phyloP scores from a whole-genome alignment of 2,888 invertebrate genomes.

The Apamea monoglypha region DNA sequence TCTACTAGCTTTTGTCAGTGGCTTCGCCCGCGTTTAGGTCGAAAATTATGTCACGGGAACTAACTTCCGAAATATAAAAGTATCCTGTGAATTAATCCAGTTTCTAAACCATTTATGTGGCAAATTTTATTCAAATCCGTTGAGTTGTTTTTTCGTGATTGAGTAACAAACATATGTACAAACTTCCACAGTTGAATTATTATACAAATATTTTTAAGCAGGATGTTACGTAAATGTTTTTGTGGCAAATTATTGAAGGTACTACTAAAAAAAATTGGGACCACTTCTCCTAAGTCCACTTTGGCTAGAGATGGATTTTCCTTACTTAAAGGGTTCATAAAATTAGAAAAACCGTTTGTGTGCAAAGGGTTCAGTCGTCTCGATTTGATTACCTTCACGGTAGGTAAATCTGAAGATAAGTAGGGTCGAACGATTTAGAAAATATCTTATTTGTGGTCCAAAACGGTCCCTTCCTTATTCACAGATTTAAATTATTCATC shows the following conservation, averaged over 20 bases:
- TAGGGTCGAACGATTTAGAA: slow-evolving; percentile 65
- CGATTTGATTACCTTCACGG: slow-evolving; percentile 73
- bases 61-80: too few relatives aligned
- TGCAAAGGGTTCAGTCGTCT: slow-evolving; percentile 67
- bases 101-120: too few relatives aligned
- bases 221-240: background rate
- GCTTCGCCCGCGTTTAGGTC: too few relatives aligned
- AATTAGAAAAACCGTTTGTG: slow-evolving; percentile 68
- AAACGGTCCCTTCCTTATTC: slow-evolving; percentile 49
- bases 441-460: slow-evolving; percentile 66
- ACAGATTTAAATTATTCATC: slow-evolving; percentile 39
- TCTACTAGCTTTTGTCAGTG: too few relatives aligned
- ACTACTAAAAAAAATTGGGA: background rate
- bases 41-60: too few relatives aligned
- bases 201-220: too few relatives aligned
- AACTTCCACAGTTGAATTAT: too few relatives aligned
- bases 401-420: slow-evolving; percentile 69
- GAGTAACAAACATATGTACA: too few relatives aligned
- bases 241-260: background rate
- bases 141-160: too few relatives aligned
- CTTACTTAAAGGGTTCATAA: slow-evolving; percentile 58
- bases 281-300: background rate
- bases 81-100: too few relatives aligned
- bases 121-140: too few relatives aligned
- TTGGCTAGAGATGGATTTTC: slow-evolving; percentile 58